Percentiles rank a stretch among this genome's conserved stretches.
These are phyloP conservation scores for Saccopteryx leptura DNA, from an alignment of 2,113 vertebrate species.

Conservation along the genomic window DNA sequence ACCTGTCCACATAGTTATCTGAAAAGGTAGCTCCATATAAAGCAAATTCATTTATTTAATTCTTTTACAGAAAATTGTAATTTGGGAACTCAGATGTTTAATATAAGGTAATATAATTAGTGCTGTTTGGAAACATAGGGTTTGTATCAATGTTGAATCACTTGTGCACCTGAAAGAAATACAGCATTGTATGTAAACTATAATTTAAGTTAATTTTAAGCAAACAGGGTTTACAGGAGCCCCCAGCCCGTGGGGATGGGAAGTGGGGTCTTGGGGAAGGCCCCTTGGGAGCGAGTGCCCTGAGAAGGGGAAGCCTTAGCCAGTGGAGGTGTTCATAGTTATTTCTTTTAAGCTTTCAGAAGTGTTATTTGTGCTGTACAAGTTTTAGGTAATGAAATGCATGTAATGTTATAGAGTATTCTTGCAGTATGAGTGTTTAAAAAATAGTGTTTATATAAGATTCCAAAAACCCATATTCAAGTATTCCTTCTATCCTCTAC, in stretches of 20 bases:
- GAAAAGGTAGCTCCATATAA: not conserved
- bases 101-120: not conserved
- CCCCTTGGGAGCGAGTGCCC: fast-evolving
- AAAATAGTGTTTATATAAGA: not conserved
- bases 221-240: not conserved
- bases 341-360: not conserved
- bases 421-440: not conserved
- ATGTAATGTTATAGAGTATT: not conserved
- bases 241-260: not conserved
- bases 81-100: not conserved
- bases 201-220: not conserved
- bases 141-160: not conserved
- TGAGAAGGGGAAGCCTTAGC: not conserved
- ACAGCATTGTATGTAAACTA: not conserved
- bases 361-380: not conserved
- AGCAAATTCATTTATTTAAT: not conserved
- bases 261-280: not conserved
- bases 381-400: not conserved
- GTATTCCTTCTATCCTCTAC: not conserved
- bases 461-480: not conserved
- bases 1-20: not conserved
- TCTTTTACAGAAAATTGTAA: not conserved
- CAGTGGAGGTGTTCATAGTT: not conserved
- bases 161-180: not conserved
- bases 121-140: not conserved